phyloP scores from a whole-genome alignment of 2,797 vertebrate species.

The Orientallactaga sibirica region DNA sequence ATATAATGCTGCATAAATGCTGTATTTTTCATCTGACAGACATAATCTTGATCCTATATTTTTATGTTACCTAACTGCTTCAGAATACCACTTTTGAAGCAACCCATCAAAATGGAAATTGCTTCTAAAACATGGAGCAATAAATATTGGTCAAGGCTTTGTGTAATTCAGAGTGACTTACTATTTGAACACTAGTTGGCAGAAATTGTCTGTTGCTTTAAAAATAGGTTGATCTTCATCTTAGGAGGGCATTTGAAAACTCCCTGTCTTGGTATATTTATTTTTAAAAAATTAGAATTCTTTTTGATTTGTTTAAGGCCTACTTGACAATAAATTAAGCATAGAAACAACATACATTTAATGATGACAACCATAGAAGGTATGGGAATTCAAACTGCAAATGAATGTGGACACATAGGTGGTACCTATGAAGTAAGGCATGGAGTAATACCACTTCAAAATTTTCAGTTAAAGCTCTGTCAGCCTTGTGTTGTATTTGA shows the following conservation, averaged over 20 bases:
- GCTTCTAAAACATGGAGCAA: constrained; percentile 85
- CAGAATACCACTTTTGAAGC: constrained; percentile 84
- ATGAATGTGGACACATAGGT: neutral
- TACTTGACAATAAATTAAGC: constrained; percentile 45
- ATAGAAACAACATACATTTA: neutral
- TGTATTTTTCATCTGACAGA: constrained; percentile 88
- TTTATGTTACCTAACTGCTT: constrained; percentile 88
- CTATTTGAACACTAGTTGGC: constrained; percentile 73
- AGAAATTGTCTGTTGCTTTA: constrained; percentile 71
- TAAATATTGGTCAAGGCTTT: constrained; percentile 88
- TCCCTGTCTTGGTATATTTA: constrained; percentile 27
- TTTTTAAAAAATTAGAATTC: constrained; percentile 44
- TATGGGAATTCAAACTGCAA: constrained; percentile 14
- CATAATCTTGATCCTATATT: constrained; percentile 87
- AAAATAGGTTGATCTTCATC: constrained; percentile 65
- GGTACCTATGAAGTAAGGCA: constrained; percentile 14
- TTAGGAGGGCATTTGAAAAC: constrained; percentile 55
- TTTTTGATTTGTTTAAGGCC: constrained; percentile 26
- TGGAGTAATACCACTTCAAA: neutral
- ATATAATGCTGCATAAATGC: constrained; percentile 88
- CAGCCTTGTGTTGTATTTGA: neutral
- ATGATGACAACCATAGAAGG: neutral
- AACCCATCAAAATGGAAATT: constrained; percentile 89
- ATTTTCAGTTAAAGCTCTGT: neutral
- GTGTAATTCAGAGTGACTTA: constrained; percentile 86